These are phyloP conservation scores for Nebria brevicollis DNA, from an alignment of 2,888 invertebrate species.

Conservation along the genomic window DNA sequence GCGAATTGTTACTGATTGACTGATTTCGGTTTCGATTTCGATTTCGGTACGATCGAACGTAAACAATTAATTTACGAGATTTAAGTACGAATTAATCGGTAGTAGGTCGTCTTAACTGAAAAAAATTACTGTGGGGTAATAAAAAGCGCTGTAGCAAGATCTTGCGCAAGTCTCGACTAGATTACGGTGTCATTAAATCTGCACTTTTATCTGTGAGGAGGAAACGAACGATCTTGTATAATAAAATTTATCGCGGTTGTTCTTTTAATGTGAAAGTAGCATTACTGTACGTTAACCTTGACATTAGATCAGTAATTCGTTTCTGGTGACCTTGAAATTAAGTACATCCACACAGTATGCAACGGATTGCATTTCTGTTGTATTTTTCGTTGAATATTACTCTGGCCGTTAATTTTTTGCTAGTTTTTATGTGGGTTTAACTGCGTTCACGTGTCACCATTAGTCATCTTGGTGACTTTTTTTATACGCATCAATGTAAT, in stretches of 20 bases:
- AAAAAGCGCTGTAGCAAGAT: neutral
- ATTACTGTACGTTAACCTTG: conserved; percentile 32
- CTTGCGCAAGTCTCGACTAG: neutral
- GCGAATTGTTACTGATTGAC: neutral
- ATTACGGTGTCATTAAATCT: conserved; percentile 1
- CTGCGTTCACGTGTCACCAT: neutral
- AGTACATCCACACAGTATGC: neutral
- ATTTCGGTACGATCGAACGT: neutral
- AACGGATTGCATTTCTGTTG: neutral
- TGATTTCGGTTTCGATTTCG: neutral
- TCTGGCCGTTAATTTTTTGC: neutral
- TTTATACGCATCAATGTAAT: neutral
- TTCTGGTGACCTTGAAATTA: neutral
- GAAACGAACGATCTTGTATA: neutral
- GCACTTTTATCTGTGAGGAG: conserved; percentile 1
- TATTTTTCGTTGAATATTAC: neutral
- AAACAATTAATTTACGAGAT: neutral
- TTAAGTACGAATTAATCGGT: neutral
- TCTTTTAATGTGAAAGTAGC: conserved; percentile 23
- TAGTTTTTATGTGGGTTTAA: neutral
- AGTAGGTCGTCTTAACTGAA: too few relatives aligned
- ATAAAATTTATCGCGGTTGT: conserved; percentile 10
- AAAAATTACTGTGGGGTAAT: too few relatives aligned
- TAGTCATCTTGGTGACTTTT: neutral
- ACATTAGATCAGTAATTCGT: conserved; percentile 25